Evolutionary conservation across 1,140 invertebrate genomes (phyloP).

Genomic region (Tigriopus japonicus): DNA sequence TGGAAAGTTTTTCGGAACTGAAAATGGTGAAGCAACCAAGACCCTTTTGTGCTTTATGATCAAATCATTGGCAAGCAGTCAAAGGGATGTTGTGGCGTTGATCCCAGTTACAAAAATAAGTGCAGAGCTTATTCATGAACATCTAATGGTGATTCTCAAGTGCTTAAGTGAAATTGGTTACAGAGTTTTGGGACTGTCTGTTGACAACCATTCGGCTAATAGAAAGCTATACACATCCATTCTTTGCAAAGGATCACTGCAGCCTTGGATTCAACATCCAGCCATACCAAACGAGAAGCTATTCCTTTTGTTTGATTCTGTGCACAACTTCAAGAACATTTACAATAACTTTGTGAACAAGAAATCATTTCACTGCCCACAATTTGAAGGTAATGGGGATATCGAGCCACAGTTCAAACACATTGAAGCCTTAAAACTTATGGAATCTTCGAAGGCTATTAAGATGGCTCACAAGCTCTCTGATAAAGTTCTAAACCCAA

Average conservation of each 20-base stretch:
- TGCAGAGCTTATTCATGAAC: neutral
- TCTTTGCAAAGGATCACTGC: neutral
- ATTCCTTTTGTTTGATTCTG: neutral
- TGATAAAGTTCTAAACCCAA: neutral
- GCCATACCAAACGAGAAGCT: neutral
- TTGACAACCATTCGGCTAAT: neutral
- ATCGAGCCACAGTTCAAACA: neutral
- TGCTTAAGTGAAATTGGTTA: neutral
- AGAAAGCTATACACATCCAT: neutral
- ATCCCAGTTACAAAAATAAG: neutral
- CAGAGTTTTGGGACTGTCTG: neutral
- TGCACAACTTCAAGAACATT: constrained; percentile 7
- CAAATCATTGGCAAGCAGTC: neutral
- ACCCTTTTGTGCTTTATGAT: no score
- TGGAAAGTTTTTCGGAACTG: no score
- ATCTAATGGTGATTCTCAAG: neutral
- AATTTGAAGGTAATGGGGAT: neutral
- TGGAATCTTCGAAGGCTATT: neutral
- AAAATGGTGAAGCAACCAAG: no score
- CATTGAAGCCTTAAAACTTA: neutral
- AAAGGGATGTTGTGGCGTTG: neutral
- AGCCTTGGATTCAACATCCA: constrained; percentile 2
- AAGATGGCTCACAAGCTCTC: neutral
- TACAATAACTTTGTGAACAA: constrained; percentile 1
- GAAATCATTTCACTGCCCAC: neutral